Evolutionary conservation across 2,113 vertebrate genomes (phyloP), one percentile per base, ranked within the genome.

Genomic region (Oreochromis niloticus): DNA sequence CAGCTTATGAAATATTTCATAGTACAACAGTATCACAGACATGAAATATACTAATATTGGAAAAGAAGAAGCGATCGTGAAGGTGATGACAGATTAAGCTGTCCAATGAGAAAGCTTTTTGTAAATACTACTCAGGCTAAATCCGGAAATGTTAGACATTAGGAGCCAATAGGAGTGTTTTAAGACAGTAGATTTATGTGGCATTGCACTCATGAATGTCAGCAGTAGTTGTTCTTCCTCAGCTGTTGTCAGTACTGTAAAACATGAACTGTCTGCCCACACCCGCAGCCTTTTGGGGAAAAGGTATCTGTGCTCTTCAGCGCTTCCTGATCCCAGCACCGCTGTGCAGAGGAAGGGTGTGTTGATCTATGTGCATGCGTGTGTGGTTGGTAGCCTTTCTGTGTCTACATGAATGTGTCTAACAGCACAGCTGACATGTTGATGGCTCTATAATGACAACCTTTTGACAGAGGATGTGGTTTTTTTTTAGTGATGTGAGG

Each of bases 401-500:
- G 66, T 52, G 52, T 84, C 43, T 48, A 81, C 43, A 34, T 59
- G 50, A 56, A 73, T 79, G 9, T 87, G 80, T 82, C 52, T 71
- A 52, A 73, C 52, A 48, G 41, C 75, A 12, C 75, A 86, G 91
- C 91, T 93, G 92, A 94, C 87, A 90, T 83, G 86, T 88, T 91
- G 83, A 91, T 90, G 82, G 84, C 27, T 86, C n/a, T 41, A 75
- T 88, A 92, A 93, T 95, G 88, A 87, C 83, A 88, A 11, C 54
- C 24, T 57, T 88, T 82, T 91, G 78, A 89, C 86, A 93, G 91
- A 96, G 95, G 95, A 96, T 91, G 94, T 95, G 94, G 63, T 6
- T 82, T 93, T 95, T 95, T 89, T 88, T 88, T 22, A 41, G 81
- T 59, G 73, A 87, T 81, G 81, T 34, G 68, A 55, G 6, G 48